Base-by-base conservation (phyloP, 1,140 invertebrate species). In the Protaetia brevitarsis region DNA sequence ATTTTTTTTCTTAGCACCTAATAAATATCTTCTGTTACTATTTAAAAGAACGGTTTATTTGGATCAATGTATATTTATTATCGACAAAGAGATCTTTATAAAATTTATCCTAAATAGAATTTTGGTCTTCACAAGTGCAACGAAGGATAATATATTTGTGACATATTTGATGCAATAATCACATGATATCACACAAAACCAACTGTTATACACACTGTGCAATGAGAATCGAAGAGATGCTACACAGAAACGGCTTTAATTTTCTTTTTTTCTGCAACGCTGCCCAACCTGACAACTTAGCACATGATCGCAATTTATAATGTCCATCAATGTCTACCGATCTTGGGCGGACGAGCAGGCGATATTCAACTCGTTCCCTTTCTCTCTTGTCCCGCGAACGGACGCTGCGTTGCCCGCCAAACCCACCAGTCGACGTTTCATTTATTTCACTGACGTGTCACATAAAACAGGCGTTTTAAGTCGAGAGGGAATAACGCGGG, bases 231-330 rank as follows among this genome's bases (percentile, higher is more conserved):
- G 13, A 45, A 4, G 41, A 45, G 16, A 19, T 4, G 23, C 41
- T 45, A 21, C 41, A 45, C 41, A 45, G 65, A 61, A 65, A 66
- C 56, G 36, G n/a, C 57, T 16, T n/a, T 10, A 13, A 27, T 61
- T 61, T n/a, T n/a, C n/a, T n/a, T n/a, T n/a, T n/a, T n/a, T 66
- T 61, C 29, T 57, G 57, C 29, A 16, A 51, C 65, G 21, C 59
- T 37, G 59, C 28, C 57, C 31, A 37, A 51, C 65, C 41, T 61
- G 65, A 66, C 65, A 61, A 66, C 19, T 57, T 68, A 58, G 56
- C 63, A 68, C 66, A 68, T 68, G 66, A 64, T 68, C 57, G 66
- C 66, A 68, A 68, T 68, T 65, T 61, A 65, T 68, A 68, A 68
- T 68, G 63, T 65, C 58, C 66, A 59, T 65, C 66, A 65, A 28